Conservation (phyloP, 92 coral and sea anemone species). For the Metridium senile region DNA sequence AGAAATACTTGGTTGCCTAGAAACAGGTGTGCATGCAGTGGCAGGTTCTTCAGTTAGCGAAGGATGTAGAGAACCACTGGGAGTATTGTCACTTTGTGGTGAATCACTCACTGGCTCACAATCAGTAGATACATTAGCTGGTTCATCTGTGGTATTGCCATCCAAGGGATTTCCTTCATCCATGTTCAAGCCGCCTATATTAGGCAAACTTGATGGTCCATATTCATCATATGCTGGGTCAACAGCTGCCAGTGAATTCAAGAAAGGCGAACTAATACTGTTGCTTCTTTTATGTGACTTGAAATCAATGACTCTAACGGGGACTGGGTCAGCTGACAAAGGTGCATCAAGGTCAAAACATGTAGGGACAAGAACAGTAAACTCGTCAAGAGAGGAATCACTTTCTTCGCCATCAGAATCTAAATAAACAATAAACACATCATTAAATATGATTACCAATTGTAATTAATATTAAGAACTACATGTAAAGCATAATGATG, state of each 20-base stretch:
- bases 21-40: constrained; percentile 11
- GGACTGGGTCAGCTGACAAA: constrained; percentile 62
- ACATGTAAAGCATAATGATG: not conserved
- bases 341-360: constrained; percentile 92
- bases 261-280: constrained; percentile 34
- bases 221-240: not conserved
- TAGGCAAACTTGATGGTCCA: constrained; percentile 36
- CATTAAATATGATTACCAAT: not conserved
- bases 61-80: constrained; percentile 18
- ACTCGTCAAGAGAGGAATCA: constrained; percentile 75
- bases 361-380: constrained; percentile 93
- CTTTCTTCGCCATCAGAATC: constrained; percentile 62
- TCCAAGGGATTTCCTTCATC: not conserved
- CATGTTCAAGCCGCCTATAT: not conserved
- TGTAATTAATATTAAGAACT: no score
- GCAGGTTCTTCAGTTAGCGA: constrained; percentile 1
- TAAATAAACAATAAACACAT: constrained; percentile 3
- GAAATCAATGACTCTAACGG: constrained; percentile 44
- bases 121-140: not conserved
- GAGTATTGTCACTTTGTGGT: constrained; percentile 1
- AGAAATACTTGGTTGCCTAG: constrained; percentile 28
- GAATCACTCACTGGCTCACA: not conserved
- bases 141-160: not conserved
- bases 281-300: constrained; percentile 38
- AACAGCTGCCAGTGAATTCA: constrained; percentile 10